These are phyloP conservation scores for Drosophila fuyamai DNA, from an alignment of 1,140 invertebrate species.

Conservation along the genomic window DNA sequence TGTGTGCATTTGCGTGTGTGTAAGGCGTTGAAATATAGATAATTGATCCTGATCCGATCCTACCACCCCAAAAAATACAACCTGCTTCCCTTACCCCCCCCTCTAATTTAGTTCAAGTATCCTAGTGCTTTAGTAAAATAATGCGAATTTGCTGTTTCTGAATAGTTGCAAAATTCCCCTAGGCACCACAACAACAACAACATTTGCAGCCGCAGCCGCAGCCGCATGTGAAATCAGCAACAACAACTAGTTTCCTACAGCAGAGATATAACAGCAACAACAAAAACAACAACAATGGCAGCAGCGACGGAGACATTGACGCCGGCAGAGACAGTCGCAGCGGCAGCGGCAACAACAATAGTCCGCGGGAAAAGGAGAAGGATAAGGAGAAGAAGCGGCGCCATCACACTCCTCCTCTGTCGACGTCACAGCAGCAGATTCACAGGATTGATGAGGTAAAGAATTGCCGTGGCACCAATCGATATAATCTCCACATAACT, in stretches of 20 bases:
- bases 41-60: conserved; percentile 5
- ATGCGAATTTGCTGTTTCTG: conserved; percentile 84
- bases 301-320: conserved; percentile 31
- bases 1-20: conserved; percentile 20
- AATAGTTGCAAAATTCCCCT: conserved; percentile 84
- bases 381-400: conserved; percentile 5
- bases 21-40: conserved; percentile 25
- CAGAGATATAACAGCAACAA: conserved; percentile 50
- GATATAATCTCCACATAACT: background rate
- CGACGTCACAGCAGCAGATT: conserved; percentile 17
- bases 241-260: conserved; percentile 24
- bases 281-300: conserved; percentile 14
- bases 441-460: conserved; percentile 71
- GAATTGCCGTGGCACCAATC: conserved; percentile 39
- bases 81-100: background rate
- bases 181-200: conserved; percentile 68
- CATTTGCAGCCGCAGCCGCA: conserved; percentile 10
- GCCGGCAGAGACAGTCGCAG: conserved; percentile 28
- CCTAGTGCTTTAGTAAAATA: conserved; percentile 80
- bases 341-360: conserved; percentile 1
- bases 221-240: conserved; percentile 1
- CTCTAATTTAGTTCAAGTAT: conserved; percentile 52
- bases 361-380: conserved; percentile 5
- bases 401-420: conserved; percentile 25
- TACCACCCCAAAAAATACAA: background rate